Percentiles rank a stretch among this genome's conserved stretches.
phyloP scores from a whole-genome alignment of 2,797 vertebrate species.

The Micrastur ruficollis region DNA sequence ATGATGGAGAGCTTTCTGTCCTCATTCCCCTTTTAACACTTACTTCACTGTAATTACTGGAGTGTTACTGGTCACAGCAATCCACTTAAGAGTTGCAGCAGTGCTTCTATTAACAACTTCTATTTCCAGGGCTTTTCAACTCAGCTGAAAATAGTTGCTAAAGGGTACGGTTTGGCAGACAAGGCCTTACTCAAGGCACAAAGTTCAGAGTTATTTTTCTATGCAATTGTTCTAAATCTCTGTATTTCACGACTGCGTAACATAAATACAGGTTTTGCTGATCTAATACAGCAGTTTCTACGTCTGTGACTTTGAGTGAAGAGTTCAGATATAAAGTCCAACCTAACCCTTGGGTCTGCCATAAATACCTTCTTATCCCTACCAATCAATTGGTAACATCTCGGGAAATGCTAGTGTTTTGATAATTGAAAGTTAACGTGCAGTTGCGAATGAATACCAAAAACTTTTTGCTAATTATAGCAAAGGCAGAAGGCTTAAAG shows the following conservation, averaged over 20 bases:
- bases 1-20: constrained; percentile 3
- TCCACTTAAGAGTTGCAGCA: constrained; percentile 23
- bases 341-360: not conserved
- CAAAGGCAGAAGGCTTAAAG: not conserved
- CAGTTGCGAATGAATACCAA: not conserved
- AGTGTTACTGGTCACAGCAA: constrained; percentile 25
- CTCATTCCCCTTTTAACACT: constrained; percentile 21
- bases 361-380: not conserved
- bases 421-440: not conserved
- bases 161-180: not conserved
- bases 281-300: not conserved
- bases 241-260: not conserved
- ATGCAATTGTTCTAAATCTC: not conserved
- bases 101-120: constrained; percentile 17
- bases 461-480: not conserved
- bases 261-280: not conserved
- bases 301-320: not conserved
- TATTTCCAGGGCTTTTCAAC: constrained; percentile 43
- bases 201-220: constrained; percentile 4
- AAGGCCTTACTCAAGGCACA: not conserved
- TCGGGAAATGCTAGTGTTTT: not conserved
- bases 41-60: constrained; percentile 44
- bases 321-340: not conserved
- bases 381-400: not conserved
- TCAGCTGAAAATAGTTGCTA: constrained; percentile 22